These are phyloP conservation scores for Drosophila sucinea DNA, from an alignment of 1,140 invertebrate species.

Conservation along the genomic window DNA sequence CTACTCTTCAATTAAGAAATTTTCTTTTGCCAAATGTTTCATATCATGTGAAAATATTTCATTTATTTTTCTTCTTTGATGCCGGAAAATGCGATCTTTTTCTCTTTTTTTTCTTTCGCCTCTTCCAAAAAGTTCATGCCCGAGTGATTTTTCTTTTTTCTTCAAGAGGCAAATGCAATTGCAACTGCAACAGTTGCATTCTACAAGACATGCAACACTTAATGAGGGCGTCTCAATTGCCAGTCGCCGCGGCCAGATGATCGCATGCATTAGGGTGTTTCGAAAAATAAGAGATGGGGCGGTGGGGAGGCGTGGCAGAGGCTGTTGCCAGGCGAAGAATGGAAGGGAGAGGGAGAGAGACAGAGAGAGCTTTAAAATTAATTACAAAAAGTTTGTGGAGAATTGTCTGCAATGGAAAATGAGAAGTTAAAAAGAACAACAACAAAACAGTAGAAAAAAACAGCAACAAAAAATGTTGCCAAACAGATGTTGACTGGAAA, in stretches of 20 bases:
- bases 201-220: slow-evolving; percentile 77
- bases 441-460: too few species aligned
- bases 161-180: slow-evolving; percentile 40
- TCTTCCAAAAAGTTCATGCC: slow-evolving; percentile 66
- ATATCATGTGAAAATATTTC: slow-evolving; percentile 64
- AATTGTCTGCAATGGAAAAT: not conserved
- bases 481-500: slow-evolving; percentile 46
- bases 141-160: slow-evolving; percentile 68
- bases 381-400: slow-evolving; percentile 30
- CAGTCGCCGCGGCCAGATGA: slow-evolving; percentile 54
- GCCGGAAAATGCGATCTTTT: slow-evolving; percentile 36
- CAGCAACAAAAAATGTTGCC: slow-evolving; percentile 29
- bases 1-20: slow-evolving; percentile 37
- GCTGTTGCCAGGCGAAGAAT: slow-evolving; percentile 28
- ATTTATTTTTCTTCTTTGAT: slow-evolving; percentile 15
- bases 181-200: slow-evolving; percentile 10
- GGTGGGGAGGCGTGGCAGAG: slow-evolving; percentile 14
- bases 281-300: slow-evolving; percentile 8
- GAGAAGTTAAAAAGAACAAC: not conserved
- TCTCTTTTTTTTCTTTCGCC: slow-evolving; percentile 36
- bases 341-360: slow-evolving; percentile 31
- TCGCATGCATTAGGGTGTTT: slow-evolving; percentile 52
- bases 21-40: slow-evolving; percentile 52
- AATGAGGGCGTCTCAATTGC: slow-evolving; percentile 74
- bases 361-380: slow-evolving; percentile 39